Percentiles rank a stretch among this genome's conserved stretches.
These are phyloP conservation scores for Melieria picta DNA, from an alignment of 2,888 invertebrate genomes.

Conservation along the genomic window DNA sequence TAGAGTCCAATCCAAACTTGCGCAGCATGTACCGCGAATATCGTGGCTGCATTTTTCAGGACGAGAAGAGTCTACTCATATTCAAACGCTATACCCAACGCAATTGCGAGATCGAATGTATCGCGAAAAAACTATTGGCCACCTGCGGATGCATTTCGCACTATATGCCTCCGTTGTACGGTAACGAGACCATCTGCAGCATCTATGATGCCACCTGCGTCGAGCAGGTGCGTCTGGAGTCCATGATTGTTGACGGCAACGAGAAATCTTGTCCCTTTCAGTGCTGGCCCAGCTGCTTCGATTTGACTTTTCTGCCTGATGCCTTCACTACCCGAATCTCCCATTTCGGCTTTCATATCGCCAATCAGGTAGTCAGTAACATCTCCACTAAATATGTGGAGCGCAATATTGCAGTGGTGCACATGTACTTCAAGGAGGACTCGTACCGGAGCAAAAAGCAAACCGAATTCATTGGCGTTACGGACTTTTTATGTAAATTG, in stretches of 20 bases:
- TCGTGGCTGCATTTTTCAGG: slow-evolving; percentile 75
- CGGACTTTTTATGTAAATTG: slow-evolving; percentile 79
- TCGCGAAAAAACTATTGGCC: slow-evolving; percentile 72
- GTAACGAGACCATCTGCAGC: slow-evolving; percentile 74
- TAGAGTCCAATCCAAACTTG: slow-evolving; percentile 37
- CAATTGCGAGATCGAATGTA: slow-evolving; percentile 81
- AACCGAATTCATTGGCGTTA: slow-evolving; percentile 80
- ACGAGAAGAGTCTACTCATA: slow-evolving; percentile 74
- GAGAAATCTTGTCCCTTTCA: slow-evolving; percentile 62
- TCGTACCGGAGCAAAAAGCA: slow-evolving; percentile 76
- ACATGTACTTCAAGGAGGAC: slow-evolving; percentile 76
- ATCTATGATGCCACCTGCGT: slow-evolving; percentile 73
- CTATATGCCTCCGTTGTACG: slow-evolving; percentile 69
- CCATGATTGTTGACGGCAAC: slow-evolving; percentile 31
- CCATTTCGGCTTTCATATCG: slow-evolving; percentile 40
- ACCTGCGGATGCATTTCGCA: slow-evolving; percentile 49
- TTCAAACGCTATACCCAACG: slow-evolving; percentile 75
- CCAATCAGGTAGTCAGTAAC: slow-evolving; percentile 38
- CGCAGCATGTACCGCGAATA: slow-evolving; percentile 25
- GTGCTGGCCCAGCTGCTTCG: slow-evolving; percentile 75
- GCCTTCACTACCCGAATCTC: slow-evolving; percentile 70
- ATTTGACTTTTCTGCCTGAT: slow-evolving; percentile 73
- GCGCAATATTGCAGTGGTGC: slow-evolving; percentile 75
- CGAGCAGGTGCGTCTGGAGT: slow-evolving; percentile 34
- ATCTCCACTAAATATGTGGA: slow-evolving; percentile 40